These are phyloP conservation scores for Scolanthus callimorphus DNA, from an alignment of 92 coral and sea anemone genomes.

Conservation along the genomic window DNA sequence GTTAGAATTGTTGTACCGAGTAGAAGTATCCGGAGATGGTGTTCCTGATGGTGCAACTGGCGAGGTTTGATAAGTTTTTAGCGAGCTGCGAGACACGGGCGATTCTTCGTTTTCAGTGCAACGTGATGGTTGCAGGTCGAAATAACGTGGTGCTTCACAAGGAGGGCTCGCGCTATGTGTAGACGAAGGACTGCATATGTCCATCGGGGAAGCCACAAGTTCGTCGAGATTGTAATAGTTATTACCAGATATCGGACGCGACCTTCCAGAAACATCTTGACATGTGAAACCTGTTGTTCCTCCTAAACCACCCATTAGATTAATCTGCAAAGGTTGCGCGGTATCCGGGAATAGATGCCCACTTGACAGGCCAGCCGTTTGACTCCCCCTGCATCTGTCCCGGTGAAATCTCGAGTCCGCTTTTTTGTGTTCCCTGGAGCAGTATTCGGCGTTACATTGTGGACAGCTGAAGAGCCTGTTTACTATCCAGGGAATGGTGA, in stretches of 20 bases:
- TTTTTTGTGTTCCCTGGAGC: slow-evolving; percentile 36
- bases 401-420: slow-evolving; percentile 27
- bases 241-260: background rate
- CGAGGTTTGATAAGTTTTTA: background rate
- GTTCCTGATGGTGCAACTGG: background rate
- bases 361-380: no score
- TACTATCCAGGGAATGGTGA: slow-evolving; percentile 7
- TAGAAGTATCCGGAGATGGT: background rate
- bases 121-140: no score
- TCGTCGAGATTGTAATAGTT: background rate
- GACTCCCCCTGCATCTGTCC: slow-evolving; percentile 3
- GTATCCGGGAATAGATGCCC: background rate
- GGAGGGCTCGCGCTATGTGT: background rate
- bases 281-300: background rate
- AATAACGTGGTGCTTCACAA: background rate
- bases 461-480: background rate
- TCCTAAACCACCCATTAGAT: background rate
- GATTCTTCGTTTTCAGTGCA: background rate
- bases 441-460: slow-evolving; percentile 17
- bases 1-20: background rate
- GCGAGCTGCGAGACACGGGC: background rate
- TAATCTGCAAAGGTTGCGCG: background rate
- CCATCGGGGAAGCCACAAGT: background rate
- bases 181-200: background rate
- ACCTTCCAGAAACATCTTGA: background rate